These are phyloP conservation scores for Galaxias olidus DNA, from an alignment of 2,797 vertebrate genomes.

Conservation along the genomic window DNA sequence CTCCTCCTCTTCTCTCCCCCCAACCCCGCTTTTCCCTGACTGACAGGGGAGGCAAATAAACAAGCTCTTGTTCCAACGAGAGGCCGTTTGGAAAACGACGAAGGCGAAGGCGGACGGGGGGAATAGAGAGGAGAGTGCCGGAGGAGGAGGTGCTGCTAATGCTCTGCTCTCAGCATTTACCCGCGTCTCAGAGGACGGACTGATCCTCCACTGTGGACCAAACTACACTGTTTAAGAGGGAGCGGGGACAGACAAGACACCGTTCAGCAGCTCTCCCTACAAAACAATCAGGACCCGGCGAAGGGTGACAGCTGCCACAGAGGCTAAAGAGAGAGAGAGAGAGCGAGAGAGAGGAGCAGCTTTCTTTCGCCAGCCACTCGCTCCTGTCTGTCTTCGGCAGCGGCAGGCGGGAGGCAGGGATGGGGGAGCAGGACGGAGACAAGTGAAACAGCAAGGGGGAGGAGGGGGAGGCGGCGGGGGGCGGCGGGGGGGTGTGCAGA, in stretches of 20 bases:
- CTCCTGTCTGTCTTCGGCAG: slow-evolving; percentile 36
- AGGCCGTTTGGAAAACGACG: slow-evolving; percentile 52
- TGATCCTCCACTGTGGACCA: slow-evolving; percentile 64
- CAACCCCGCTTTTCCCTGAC: slow-evolving; percentile 36
- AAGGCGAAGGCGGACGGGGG: neutral
- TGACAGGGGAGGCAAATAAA: slow-evolving; percentile 56
- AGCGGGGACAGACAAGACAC: slow-evolving; percentile 19
- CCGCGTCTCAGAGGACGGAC: slow-evolving; percentile 48
- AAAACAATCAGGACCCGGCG: slow-evolving; percentile 69
- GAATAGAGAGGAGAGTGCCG: slow-evolving; percentile 42
- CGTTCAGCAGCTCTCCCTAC: slow-evolving; percentile 63
- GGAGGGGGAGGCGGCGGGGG: neutral
- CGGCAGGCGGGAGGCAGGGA: slow-evolving; percentile 45
- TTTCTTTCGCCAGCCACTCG: slow-evolving; percentile 64
- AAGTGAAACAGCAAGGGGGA: slow-evolving; percentile 49
- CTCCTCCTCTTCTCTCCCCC: neutral
- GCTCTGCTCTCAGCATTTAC: slow-evolving; percentile 65
- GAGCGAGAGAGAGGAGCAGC: slow-evolving; percentile 54
- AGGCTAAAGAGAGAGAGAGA: slow-evolving; percentile 48
- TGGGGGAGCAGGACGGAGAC: slow-evolving; percentile 42
- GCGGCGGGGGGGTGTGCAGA: slow-evolving; percentile 43
- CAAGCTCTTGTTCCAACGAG: slow-evolving; percentile 54
- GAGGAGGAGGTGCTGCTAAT: slow-evolving; percentile 60
- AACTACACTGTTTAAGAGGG: slow-evolving; percentile 59
- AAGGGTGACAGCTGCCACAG: slow-evolving; percentile 60